A percentile compares a stretch with the other conserved stretches of the same genome.
Evolutionary conservation across 2,888 invertebrate species (phyloP).

Genomic region (Pristionchus mayeri): DNA sequence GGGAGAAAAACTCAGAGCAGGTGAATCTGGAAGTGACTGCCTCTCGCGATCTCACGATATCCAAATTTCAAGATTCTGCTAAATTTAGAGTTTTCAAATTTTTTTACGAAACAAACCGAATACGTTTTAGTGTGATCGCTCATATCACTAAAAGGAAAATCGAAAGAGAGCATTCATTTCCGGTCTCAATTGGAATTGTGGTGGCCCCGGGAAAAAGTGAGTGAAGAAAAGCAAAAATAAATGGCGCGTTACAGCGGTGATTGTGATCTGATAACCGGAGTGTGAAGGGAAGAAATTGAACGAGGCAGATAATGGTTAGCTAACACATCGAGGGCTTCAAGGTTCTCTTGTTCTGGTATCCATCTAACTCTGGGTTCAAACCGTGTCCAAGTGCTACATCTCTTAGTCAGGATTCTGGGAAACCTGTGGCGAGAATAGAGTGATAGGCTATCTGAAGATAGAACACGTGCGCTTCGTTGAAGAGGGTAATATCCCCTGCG

Average conservation of each 20-base stretch:
- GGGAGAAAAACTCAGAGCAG: background rate
- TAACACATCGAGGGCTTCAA: slow-evolving; percentile 2
- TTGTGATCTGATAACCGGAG: slow-evolving; percentile 43
- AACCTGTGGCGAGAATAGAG: background rate
- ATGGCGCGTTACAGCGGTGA: background rate
- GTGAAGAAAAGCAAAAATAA: background rate
- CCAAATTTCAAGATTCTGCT: too few species aligned
- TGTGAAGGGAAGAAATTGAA: slow-evolving; percentile 23
- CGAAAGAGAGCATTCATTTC: too few species aligned
- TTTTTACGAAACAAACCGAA: too few species aligned
- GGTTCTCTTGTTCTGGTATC: background rate
- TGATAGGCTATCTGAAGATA: too few species aligned
- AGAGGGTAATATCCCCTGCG: too few species aligned
- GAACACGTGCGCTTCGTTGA: too few species aligned
- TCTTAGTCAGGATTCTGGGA: slow-evolving; percentile 2
- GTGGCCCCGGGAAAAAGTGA: background rate
- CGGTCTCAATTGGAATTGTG: too few species aligned
- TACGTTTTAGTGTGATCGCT: too few species aligned
- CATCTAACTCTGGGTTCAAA: background rate
- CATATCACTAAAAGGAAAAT: too few species aligned
- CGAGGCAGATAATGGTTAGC: slow-evolving; percentile 32
- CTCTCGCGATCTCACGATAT: too few species aligned
- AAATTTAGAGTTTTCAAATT: too few species aligned
- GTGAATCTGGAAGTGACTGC: too few species aligned
- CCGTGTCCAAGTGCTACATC: background rate